Conservation (phyloP, 2,888 invertebrate species). For the Mythimna loreyi region DNA sequence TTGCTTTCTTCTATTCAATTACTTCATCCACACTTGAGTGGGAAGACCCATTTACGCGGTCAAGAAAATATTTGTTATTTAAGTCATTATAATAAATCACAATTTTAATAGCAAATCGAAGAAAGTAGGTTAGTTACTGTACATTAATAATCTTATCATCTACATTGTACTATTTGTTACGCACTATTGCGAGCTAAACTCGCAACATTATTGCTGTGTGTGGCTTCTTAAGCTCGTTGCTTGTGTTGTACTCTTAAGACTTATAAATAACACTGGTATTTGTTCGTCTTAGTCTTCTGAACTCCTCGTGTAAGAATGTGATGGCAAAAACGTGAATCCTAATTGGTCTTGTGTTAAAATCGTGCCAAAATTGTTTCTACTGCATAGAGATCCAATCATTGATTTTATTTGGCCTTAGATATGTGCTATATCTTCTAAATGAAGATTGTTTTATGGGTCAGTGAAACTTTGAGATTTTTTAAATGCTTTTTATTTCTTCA, state of each 20-base stretch:
- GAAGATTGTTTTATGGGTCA: too few species aligned
- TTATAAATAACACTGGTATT: slow-evolving; percentile 51
- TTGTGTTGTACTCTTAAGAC: slow-evolving; percentile 47
- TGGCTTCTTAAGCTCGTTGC: slow-evolving; percentile 59
- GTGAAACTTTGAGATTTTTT: too few species aligned
- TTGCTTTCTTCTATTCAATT: background rate
- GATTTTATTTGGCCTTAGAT: background rate
- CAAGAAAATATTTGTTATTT: slow-evolving; percentile 22
- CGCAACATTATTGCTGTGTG: slow-evolving; percentile 50
- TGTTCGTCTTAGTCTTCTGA: slow-evolving; percentile 29
- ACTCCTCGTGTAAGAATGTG: slow-evolving; percentile 6
- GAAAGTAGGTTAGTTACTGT: slow-evolving; percentile 53
- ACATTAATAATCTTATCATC: slow-evolving; percentile 52
- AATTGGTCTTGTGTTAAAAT: slow-evolving; percentile 1
- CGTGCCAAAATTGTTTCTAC: too few species aligned
- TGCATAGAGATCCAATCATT: background rate
- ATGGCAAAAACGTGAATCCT: background rate
- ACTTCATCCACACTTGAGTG: background rate
- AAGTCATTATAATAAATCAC: slow-evolving; percentile 20
- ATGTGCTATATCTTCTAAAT: too few species aligned
- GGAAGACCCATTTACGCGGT: background rate
- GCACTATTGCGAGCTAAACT: slow-evolving; percentile 49
- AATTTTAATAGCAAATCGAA: slow-evolving; percentile 18
- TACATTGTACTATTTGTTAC: slow-evolving; percentile 53
- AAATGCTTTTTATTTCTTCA: too few species aligned